phyloP scores from a whole-genome alignment of 2,888 invertebrate species.

The Lissocephala sabroskyi region DNA sequence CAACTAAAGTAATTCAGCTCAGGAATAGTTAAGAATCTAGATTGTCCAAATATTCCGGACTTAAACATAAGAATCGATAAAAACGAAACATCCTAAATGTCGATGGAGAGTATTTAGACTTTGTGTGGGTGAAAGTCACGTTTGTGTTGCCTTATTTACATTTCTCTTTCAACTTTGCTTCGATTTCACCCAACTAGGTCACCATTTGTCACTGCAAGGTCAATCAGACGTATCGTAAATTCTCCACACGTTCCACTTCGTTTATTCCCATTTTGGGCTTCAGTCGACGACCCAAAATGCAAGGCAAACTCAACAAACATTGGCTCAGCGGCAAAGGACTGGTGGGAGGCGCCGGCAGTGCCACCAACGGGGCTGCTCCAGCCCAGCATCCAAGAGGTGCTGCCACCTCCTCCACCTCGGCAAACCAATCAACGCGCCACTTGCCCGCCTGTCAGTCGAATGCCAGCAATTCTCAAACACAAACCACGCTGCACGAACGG shows the following conservation, averaged over 20 bases:
- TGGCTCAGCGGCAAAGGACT: constrained; percentile 77
- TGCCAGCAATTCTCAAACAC: constrained; percentile 33
- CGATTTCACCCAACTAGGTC: constrained; percentile 73
- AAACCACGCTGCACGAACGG: constrained; percentile 64
- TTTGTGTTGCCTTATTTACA: no score
- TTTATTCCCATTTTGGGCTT: constrained; percentile 73
- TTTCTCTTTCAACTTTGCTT: no score
- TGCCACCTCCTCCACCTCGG: no score
- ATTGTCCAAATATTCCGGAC: no score
- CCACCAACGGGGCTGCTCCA: constrained; percentile 20
- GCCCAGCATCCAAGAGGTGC: constrained; percentile 11
- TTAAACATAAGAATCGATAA: no score
- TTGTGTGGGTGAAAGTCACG: no score
- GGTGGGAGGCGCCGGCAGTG: constrained; percentile 33
- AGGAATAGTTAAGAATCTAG: no score
- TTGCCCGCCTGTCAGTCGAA: constrained; percentile 42
- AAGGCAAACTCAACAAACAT: constrained; percentile 72
- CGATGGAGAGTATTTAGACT: no score
- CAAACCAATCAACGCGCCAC: constrained; percentile 40
- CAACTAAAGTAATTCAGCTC: no score
- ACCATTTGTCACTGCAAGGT: constrained; percentile 86
- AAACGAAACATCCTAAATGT: no score
- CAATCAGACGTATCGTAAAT: constrained; percentile 82
- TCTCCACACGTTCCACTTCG: constrained; percentile 76
- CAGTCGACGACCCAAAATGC: constrained; percentile 68